These are phyloP conservation scores for Cinclus mexicanus DNA, from an alignment of 2,113 vertebrate genomes.

Conservation along the genomic window DNA sequence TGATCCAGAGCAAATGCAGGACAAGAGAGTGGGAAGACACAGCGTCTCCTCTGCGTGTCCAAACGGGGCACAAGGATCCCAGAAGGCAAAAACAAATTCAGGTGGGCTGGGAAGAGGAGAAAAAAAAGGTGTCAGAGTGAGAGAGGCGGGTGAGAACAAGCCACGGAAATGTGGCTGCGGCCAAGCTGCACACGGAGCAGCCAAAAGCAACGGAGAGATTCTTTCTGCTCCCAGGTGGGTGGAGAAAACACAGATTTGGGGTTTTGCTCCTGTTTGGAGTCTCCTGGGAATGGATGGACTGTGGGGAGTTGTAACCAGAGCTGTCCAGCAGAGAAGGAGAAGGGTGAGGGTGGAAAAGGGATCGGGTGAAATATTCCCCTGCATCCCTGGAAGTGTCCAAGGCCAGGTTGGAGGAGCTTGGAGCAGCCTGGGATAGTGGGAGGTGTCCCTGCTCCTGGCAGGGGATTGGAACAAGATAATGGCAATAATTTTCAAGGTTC, in stretches of 20 bases:
- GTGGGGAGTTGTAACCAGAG: neutral
- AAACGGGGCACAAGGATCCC: neutral
- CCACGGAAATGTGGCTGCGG: neutral
- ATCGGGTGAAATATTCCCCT: neutral
- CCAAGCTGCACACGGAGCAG: neutral
- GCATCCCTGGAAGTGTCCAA: neutral
- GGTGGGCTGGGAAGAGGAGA: neutral
- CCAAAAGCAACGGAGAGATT: slow-evolving; percentile 15
- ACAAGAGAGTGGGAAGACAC: slow-evolving; percentile 26
- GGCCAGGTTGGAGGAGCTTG: fast-evolving
- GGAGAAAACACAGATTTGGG: neutral
- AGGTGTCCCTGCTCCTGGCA: neutral
- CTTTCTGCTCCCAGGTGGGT: neutral
- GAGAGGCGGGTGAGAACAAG: slow-evolving; percentile 21
- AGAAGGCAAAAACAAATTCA: neutral
- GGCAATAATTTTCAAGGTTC: neutral
- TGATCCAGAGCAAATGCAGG: neutral
- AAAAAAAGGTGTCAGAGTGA: neutral
- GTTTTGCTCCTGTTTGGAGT: neutral
- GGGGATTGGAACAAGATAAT: neutral
- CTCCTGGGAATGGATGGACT: neutral
- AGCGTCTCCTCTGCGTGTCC: neutral
- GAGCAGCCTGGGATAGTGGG: neutral
- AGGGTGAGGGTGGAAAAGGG: neutral
- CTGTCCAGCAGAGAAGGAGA: neutral